Conservation (phyloP, 2,797 vertebrate species). For the Chaetodon trifasciatus region DNA sequence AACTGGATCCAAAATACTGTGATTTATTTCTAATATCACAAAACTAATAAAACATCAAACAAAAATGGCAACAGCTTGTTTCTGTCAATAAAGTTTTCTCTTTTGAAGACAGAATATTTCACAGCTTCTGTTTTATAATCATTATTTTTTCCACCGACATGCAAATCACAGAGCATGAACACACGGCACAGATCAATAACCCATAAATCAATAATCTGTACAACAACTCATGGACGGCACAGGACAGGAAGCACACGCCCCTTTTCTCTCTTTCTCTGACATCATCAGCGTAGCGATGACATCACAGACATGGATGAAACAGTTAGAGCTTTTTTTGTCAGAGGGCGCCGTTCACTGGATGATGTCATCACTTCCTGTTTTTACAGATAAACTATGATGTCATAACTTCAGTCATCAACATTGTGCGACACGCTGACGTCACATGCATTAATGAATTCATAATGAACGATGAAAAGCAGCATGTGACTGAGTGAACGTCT, state of each 20-base stretch:
- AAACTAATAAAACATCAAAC: background rate
- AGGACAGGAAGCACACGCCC: background rate
- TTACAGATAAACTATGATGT: background rate
- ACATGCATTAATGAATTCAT: background rate
- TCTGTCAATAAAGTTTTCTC: background rate
- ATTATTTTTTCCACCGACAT: constrained; percentile 21
- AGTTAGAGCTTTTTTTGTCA: background rate
- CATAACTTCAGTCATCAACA: background rate
- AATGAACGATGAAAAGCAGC: background rate
- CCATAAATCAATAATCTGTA: constrained; percentile 16
- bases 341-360: background rate
- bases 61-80: background rate
- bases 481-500: background rate
- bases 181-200: constrained; percentile 27
- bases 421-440: too few relatives aligned
- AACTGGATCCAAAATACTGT: too few relatives aligned
- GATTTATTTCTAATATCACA: background rate
- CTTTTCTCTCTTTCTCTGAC: background rate
- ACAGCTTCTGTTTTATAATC: background rate
- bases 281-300: background rate
- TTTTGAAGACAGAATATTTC: background rate
- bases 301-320: background rate
- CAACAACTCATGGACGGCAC: constrained; percentile 15
- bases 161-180: constrained; percentile 32
- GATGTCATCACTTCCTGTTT: constrained; percentile 9